These are phyloP conservation scores for Aphidoletes aphidimyza DNA, from an alignment of 2,888 invertebrate species.

Conservation along the genomic window DNA sequence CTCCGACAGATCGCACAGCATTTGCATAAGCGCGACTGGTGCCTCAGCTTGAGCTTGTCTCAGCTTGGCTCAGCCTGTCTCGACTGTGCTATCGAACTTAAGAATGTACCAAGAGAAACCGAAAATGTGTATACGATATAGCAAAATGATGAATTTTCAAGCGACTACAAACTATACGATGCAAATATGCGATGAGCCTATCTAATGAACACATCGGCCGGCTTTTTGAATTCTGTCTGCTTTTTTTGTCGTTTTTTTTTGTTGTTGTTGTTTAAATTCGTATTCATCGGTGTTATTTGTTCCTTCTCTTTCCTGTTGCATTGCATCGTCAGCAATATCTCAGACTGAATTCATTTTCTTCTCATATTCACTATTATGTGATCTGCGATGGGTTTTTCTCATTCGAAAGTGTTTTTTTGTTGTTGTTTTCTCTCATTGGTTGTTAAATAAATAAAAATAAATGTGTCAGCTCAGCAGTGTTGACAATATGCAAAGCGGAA, in stretches of 20 bases:
- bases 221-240: slow-evolving; percentile 12
- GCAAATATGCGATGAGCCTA: slow-evolving; percentile 32
- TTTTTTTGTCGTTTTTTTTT: background rate
- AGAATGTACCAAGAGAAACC: too few species aligned
- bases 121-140: background rate
- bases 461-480: too few species aligned
- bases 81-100: too few species aligned
- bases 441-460: too few species aligned
- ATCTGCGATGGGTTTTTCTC: too few species aligned
- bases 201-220: slow-evolving; percentile 14
- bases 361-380: too few species aligned
- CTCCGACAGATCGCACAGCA: background rate
- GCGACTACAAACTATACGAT: background rate
- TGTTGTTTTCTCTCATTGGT: too few species aligned
- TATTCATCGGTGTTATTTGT: too few species aligned
- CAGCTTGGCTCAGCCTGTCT: too few species aligned
- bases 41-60: too few species aligned
- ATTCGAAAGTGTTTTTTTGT: too few species aligned
- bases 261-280: background rate
- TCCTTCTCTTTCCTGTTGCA: background rate
- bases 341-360: background rate
- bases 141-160: slow-evolving; percentile 4
- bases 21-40: background rate
- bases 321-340: background rate
- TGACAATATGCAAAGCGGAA: too few species aligned